Evolutionary conservation across 2,888 invertebrate genomes (phyloP).

Genomic region (Odontocerum albicorne): DNA sequence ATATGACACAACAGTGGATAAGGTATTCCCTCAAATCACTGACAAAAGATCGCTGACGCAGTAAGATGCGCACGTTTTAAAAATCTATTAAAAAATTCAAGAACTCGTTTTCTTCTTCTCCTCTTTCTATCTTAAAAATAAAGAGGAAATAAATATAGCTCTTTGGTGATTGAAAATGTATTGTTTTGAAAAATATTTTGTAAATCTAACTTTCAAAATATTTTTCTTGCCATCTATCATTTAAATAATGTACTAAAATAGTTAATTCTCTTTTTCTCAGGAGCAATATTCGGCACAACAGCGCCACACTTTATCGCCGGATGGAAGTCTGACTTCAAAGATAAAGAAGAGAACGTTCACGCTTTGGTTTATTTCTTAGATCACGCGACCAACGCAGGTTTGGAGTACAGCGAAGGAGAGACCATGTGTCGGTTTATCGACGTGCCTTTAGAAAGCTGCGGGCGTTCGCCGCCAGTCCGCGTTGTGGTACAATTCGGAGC

Average conservation of each 20-base stretch:
- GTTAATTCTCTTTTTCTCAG: constrained; percentile 50
- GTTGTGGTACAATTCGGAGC: constrained; percentile 74
- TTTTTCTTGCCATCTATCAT: neutral
- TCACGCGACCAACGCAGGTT: constrained; percentile 68
- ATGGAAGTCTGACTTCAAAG: constrained; percentile 83
- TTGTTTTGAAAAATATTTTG: too few relatives aligned
- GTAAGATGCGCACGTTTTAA: too few relatives aligned
- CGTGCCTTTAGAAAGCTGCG: constrained; percentile 81
- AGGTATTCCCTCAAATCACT: too few relatives aligned
- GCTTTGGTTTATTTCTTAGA: constrained; percentile 77
- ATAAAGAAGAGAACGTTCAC: constrained; percentile 75
- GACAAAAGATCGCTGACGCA: too few relatives aligned
- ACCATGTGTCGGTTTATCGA: constrained; percentile 66
- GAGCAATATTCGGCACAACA: constrained; percentile 79
- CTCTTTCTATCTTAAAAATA: too few relatives aligned
- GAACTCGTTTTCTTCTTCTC: too few relatives aligned
- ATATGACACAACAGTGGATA: too few relatives aligned
- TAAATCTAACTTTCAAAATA: too few relatives aligned
- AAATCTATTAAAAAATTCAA: too few relatives aligned
- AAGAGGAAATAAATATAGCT: too few relatives aligned
- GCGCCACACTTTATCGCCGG: constrained; percentile 82
- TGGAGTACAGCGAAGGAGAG: constrained; percentile 56
- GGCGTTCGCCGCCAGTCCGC: constrained; percentile 69
- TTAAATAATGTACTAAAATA: neutral
- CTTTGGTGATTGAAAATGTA: too few relatives aligned